phyloP scores from a whole-genome alignment of 2,888 invertebrate genomes.

The Cynaeus angustus region DNA sequence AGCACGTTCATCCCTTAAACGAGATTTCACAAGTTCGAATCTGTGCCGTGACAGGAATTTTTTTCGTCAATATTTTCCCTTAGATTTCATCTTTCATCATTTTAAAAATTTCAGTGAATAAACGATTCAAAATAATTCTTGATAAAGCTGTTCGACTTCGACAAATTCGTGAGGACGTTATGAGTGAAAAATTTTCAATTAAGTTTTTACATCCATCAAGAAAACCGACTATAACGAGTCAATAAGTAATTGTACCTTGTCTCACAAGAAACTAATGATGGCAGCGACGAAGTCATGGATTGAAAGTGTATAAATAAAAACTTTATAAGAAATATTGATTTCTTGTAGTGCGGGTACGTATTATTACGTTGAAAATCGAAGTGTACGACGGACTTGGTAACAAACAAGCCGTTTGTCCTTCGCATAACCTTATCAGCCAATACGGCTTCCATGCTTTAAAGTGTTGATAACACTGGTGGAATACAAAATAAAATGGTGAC shows the following conservation, averaged over 20 bases:
- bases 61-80: slow-evolving; percentile 34
- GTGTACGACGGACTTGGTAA: slow-evolving; percentile 16
- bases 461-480: slow-evolving; percentile 41
- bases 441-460: slow-evolving; percentile 42
- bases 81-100: slow-evolving; percentile 41
- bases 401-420: slow-evolving; percentile 38
- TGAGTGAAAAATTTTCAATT: too few relatives aligned
- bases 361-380: slow-evolving; percentile 24
- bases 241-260: too few relatives aligned
- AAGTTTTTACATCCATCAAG: too few relatives aligned
- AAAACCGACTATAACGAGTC: too few relatives aligned
- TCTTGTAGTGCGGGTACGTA: slow-evolving; percentile 1
- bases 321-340: slow-evolving; percentile 10
- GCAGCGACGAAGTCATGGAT: too few relatives aligned
- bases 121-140: slow-evolving; percentile 4
- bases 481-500: slow-evolving; percentile 43
- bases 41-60: slow-evolving; percentile 40
- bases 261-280: too few relatives aligned
- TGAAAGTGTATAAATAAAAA: background rate
- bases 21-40: slow-evolving; percentile 45
- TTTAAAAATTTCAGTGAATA: slow-evolving; percentile 21
- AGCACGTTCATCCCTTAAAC: slow-evolving; percentile 41
- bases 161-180: too few relatives aligned
- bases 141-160: background rate
- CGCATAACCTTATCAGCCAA: slow-evolving; percentile 37